Evolutionary conservation across 2,797 vertebrate species (phyloP).

Genomic region (Helicolenus hilgendorfi): DNA sequence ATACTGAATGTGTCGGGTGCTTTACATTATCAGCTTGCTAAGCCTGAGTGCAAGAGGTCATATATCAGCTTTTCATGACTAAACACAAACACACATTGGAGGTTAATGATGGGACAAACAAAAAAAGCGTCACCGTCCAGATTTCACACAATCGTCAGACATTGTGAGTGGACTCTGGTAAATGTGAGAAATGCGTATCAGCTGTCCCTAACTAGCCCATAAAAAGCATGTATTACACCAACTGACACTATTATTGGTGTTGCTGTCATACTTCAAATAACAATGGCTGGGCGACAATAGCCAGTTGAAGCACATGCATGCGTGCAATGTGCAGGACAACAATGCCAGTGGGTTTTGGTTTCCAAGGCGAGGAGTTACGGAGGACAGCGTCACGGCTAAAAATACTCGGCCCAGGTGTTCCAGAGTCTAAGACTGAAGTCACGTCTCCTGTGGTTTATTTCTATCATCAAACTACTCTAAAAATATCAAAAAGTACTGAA

Average conservation of each 20-base stretch:
- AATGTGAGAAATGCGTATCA: neutral
- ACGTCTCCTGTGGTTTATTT: neutral
- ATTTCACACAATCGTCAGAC: neutral
- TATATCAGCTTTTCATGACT: neutral
- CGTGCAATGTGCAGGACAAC: slow-evolving; percentile 1
- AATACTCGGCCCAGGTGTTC: slow-evolving; percentile 30
- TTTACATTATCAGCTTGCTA: slow-evolving; percentile 25
- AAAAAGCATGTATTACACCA: neutral
- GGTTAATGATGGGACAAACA: neutral
- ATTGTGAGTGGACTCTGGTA: neutral
- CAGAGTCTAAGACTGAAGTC: neutral
- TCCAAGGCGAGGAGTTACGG: slow-evolving; percentile 12
- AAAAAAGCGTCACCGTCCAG: neutral
- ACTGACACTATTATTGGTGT: slow-evolving; percentile 61
- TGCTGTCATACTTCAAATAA: slow-evolving; percentile 50
- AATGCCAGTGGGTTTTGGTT: slow-evolving; percentile 26
- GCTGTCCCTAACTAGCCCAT: slow-evolving; percentile 21
- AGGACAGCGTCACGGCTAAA: slow-evolving; percentile 39
- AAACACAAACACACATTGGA: neutral
- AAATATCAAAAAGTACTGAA: neutral
- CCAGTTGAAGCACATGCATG: slow-evolving; percentile 23
- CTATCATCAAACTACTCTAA: neutral
- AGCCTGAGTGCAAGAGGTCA: slow-evolving; percentile 10
- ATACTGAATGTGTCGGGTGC: neutral
- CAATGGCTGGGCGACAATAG: slow-evolving; percentile 25